Evolutionary conservation across 1,140 invertebrate species (phyloP).

Genomic region (Hetaerina americana): DNA sequence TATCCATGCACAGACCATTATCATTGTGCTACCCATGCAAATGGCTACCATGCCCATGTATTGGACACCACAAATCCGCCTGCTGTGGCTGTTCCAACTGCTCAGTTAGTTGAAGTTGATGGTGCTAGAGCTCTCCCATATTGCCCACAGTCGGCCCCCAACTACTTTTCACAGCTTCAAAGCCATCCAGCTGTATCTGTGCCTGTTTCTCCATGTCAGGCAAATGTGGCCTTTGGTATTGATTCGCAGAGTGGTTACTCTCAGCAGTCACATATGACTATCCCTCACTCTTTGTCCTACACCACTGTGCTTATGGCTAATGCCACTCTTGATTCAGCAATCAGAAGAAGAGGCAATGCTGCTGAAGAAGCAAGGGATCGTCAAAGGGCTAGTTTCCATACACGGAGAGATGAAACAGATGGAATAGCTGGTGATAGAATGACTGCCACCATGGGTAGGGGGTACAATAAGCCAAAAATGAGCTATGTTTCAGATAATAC

Average conservation of each 20-base stretch:
- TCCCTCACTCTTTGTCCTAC: background rate
- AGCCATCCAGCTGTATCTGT: background rate
- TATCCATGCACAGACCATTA: conserved; percentile 14
- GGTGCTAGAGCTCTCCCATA: conserved; percentile 26
- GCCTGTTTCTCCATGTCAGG: background rate
- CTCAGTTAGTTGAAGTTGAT: conserved; percentile 56
- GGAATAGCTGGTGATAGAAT: background rate
- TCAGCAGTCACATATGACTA: background rate
- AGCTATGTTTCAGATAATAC: conserved; percentile 19
- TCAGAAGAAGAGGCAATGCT: background rate
- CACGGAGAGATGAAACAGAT: background rate
- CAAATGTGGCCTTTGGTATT: background rate
- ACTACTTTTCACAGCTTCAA: background rate
- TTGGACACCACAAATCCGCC: conserved; percentile 8
- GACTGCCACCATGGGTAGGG: background rate
- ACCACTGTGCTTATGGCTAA: background rate
- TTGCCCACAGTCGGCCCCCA: background rate
- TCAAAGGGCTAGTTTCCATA: background rate
- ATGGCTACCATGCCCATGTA: conserved; percentile 17
- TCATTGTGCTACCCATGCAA: conserved; percentile 11
- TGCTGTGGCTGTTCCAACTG: conserved; percentile 36
- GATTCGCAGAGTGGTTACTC: background rate
- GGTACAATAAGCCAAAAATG: background rate
- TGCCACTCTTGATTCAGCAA: background rate
- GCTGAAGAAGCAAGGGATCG: background rate